These are phyloP conservation scores for Cnemophilus loriae DNA, from an alignment of 2,113 vertebrate species.

Conservation along the genomic window DNA sequence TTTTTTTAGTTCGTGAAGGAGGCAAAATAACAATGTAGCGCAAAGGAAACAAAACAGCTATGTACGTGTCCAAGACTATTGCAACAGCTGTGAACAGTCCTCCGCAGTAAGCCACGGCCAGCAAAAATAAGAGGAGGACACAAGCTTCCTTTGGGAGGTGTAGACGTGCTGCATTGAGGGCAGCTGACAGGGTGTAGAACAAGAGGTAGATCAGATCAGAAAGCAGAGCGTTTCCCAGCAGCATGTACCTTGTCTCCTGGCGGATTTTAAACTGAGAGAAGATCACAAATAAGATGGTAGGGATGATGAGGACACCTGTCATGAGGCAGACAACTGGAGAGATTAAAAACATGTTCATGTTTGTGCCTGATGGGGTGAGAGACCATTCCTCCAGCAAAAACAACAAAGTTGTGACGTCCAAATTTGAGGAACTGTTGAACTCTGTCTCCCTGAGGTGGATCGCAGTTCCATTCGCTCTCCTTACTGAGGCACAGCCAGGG, in stretches of 20 bases:
- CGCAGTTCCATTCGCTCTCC: not conserved
- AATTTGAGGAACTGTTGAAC: constrained; percentile 1
- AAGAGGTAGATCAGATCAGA: constrained; percentile 76
- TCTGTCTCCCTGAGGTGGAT: not conserved
- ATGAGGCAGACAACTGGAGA: constrained; percentile 67
- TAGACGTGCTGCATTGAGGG: constrained; percentile 58
- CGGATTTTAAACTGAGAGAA: constrained; percentile 65
- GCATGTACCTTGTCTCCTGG: constrained; percentile 77
- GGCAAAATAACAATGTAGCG: constrained; percentile 70
- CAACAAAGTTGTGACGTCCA: not conserved
- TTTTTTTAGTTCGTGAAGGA: constrained; percentile 57
- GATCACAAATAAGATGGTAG: constrained; percentile 73
- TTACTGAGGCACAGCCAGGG: not conserved
- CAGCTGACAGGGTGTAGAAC: constrained; percentile 63
- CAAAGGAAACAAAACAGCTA: constrained; percentile 74
- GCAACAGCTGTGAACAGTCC: constrained; percentile 73
- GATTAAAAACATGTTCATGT: constrained; percentile 67
- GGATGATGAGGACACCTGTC: constrained; percentile 64
- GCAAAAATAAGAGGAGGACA: constrained; percentile 65
- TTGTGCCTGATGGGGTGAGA: constrained; percentile 9
- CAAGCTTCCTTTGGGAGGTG: constrained; percentile 65
- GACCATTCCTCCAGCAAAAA: constrained; percentile 59
- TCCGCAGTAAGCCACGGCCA: constrained; percentile 67
- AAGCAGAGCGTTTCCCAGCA: constrained; percentile 75
- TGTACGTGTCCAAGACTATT: constrained; percentile 74